These are phyloP conservation scores for Drosophila neotestacea DNA, from an alignment of 2,888 invertebrate species.

Conservation along the genomic window DNA sequence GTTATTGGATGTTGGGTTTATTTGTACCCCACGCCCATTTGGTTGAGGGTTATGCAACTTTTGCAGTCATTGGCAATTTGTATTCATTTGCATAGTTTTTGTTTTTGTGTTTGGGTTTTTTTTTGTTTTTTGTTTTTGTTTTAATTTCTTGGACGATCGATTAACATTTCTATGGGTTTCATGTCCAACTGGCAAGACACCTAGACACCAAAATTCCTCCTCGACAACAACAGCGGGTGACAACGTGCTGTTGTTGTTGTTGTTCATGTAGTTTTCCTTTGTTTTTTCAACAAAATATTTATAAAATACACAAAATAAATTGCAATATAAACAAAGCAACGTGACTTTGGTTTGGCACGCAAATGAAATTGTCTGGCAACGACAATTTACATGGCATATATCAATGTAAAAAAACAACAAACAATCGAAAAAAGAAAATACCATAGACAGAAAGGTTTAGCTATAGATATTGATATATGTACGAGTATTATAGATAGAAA, in stretches of 20 bases:
- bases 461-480: slow-evolving; percentile 14
- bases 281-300: slow-evolving; percentile 45
- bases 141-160: slow-evolving; percentile 70
- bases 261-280: slow-evolving; percentile 9
- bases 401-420: slow-evolving; percentile 30
- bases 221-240: slow-evolving; percentile 3
- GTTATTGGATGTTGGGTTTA: slow-evolving; percentile 27
- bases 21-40: slow-evolving; percentile 49
- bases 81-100: slow-evolving; percentile 66
- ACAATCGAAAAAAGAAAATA: not conserved
- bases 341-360: slow-evolving; percentile 67
- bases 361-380: slow-evolving; percentile 49
- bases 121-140: slow-evolving; percentile 52
- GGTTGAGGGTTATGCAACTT: slow-evolving; percentile 54
- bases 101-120: slow-evolving; percentile 23
- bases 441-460: slow-evolving; percentile 3
- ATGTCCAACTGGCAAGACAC: slow-evolving; percentile 18
- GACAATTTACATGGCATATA: slow-evolving; percentile 42
- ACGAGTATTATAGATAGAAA: not conserved
- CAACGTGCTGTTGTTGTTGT: slow-evolving; percentile 16
- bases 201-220: not conserved
- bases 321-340: slow-evolving; percentile 56
- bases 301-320: slow-evolving; percentile 60
- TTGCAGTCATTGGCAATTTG: slow-evolving; percentile 49
- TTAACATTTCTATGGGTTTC: slow-evolving; percentile 69